Evolutionary conservation across 2,888 invertebrate species (phyloP).

Genomic region (Perizoma affinitatum): DNA sequence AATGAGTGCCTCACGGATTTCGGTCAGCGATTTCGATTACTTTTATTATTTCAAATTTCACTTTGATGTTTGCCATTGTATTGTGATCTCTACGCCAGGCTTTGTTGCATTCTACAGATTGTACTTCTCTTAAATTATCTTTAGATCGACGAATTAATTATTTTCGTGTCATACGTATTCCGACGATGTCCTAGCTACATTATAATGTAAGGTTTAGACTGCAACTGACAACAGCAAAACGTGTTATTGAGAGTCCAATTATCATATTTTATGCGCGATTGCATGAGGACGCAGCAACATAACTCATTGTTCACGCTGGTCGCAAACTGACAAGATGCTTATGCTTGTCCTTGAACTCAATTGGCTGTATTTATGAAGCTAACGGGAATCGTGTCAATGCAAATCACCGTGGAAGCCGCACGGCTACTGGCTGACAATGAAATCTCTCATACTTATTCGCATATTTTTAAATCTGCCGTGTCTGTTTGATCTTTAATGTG

Average conservation of each 20-base stretch:
- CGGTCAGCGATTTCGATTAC: constrained; percentile 58
- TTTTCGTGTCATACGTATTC: too few relatives aligned
- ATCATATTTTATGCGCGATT: constrained; percentile 79
- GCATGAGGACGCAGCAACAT: constrained; percentile 76
- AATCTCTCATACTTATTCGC: constrained; percentile 23
- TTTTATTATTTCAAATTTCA: constrained; percentile 62
- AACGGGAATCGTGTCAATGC: constrained; percentile 80
- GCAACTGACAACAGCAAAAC: constrained; percentile 50
- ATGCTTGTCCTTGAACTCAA: constrained; percentile 81
- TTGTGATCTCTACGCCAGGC: neutral
- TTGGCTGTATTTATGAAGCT: constrained; percentile 77
- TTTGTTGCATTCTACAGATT: too few relatives aligned
- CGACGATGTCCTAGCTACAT: constrained; percentile 18
- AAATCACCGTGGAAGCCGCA: constrained; percentile 67
- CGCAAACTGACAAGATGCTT: constrained; percentile 75
- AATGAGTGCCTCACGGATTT: constrained; percentile 69
- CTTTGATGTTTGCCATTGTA: constrained; percentile 34
- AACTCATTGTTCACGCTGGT: constrained; percentile 81
- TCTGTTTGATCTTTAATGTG: neutral
- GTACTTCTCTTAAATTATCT: too few relatives aligned
- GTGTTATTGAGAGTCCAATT: constrained; percentile 71
- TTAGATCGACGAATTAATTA: neutral
- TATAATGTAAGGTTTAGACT: constrained; percentile 32
- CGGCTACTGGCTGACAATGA: constrained; percentile 59
- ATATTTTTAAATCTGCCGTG: constrained; percentile 16